These are phyloP conservation scores for Dasyornis broadbenti DNA, from an alignment of 2,113 vertebrate species.

Conservation along the genomic window DNA sequence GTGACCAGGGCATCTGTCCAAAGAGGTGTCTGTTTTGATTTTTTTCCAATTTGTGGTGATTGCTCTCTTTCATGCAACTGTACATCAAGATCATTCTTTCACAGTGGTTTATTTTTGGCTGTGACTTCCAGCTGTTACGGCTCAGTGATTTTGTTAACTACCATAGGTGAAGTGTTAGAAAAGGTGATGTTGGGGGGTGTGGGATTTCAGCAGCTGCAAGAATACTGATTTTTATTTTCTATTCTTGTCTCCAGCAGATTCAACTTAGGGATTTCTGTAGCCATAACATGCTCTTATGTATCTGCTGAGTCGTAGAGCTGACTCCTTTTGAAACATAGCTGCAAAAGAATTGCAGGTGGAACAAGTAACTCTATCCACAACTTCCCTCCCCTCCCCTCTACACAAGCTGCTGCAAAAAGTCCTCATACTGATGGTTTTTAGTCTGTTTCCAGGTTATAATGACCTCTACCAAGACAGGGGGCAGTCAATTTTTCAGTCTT, in stretches of 20 bases:
- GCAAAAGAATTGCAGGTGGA: background rate
- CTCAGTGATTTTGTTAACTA: background rate
- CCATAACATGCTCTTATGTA: background rate
- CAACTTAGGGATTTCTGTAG: background rate
- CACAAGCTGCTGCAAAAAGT: background rate
- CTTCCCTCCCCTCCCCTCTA: rapidly evolving
- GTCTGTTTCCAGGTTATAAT: background rate
- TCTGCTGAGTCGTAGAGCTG: background rate
- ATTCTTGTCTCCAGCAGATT: background rate
- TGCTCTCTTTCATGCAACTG: conserved; percentile 2
- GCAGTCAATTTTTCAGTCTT: background rate
- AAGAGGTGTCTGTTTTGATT: conserved; percentile 15
- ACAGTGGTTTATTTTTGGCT: conserved; percentile 9
- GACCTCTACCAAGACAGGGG: background rate
- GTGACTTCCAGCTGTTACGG: background rate
- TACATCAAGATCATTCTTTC: background rate
- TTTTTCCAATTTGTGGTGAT: conserved; percentile 38
- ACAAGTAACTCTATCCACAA: background rate
- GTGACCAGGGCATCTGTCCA: conserved; percentile 21
- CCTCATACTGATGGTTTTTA: rapidly evolving
- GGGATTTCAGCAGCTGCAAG: background rate
- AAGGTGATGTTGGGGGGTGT: background rate
- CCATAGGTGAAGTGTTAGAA: background rate
- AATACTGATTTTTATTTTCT: background rate
- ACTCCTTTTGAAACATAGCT: background rate